These are phyloP conservation scores for Lampris megalopsis DNA, from an alignment of 2,113 vertebrate species.

Conservation along the genomic window DNA sequence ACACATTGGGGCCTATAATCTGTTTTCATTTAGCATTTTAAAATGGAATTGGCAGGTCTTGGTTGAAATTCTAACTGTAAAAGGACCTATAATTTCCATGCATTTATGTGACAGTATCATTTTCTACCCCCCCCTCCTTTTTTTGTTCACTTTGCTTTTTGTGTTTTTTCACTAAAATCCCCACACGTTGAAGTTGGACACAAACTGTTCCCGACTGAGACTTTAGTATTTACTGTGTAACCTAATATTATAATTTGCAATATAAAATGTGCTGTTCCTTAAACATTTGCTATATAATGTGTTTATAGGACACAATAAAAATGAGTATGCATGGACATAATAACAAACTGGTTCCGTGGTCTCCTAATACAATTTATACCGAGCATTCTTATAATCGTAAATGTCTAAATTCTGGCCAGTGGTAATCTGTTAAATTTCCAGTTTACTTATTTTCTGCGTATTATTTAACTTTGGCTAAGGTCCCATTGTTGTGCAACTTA, in stretches of 20 bases:
- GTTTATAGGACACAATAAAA: constrained; percentile 11
- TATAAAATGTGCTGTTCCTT: background rate
- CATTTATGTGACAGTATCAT: too few species aligned
- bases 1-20: too few species aligned
- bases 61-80: too few species aligned
- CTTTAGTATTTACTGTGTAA: background rate
- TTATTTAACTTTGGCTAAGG: background rate
- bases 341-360: background rate
- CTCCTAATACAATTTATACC: background rate
- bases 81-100: too few species aligned
- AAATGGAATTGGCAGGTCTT: too few species aligned
- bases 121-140: too few species aligned
- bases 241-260: background rate
- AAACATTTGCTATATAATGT: background rate
- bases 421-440: background rate
- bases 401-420: background rate
- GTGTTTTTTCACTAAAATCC: too few species aligned
- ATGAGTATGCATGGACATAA: background rate
- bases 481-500: background rate
- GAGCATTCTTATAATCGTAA: background rate
- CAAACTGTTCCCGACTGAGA: too few species aligned
- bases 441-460: background rate
- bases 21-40: too few species aligned
- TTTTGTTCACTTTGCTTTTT: too few species aligned
- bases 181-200: too few species aligned